Evolutionary conservation across 2,888 invertebrate genomes (phyloP).

Genomic region (Pheosia gnoma): DNA sequence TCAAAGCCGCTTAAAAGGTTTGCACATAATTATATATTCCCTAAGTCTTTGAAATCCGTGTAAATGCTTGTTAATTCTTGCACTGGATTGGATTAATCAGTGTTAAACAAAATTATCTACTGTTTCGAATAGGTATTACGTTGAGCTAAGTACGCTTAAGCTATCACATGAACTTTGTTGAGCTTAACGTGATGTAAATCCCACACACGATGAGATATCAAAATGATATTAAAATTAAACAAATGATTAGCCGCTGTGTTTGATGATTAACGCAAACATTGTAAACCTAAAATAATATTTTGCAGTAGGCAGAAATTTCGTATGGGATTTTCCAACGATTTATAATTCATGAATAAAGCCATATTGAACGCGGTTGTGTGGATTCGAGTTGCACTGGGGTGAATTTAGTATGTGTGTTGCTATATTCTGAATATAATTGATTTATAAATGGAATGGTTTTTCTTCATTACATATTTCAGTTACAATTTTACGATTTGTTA

Average conservation of each 20-base stretch:
- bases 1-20: neutral
- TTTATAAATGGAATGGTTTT: too few relatives aligned
- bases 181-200: neutral
- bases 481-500: neutral
- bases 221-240: too few relatives aligned
- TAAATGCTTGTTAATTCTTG: neutral
- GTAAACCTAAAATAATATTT: neutral
- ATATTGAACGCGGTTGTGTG: neutral
- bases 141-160: neutral
- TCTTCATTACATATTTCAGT: neutral
- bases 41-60: neutral
- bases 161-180: neutral
- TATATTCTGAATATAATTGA: neutral
- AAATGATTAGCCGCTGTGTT: neutral
- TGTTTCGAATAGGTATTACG: neutral
- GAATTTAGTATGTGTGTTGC: neutral
- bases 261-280: neutral
- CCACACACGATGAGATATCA: neutral
- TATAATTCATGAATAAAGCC: neutral
- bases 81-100: conserved; percentile 2
- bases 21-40: neutral
- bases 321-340: neutral
- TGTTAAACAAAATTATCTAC: neutral
- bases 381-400: neutral
- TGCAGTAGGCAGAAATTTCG: neutral